phyloP scores from a whole-genome alignment of 2,797 vertebrate species.

The Hippopotamyrus pictus region DNA sequence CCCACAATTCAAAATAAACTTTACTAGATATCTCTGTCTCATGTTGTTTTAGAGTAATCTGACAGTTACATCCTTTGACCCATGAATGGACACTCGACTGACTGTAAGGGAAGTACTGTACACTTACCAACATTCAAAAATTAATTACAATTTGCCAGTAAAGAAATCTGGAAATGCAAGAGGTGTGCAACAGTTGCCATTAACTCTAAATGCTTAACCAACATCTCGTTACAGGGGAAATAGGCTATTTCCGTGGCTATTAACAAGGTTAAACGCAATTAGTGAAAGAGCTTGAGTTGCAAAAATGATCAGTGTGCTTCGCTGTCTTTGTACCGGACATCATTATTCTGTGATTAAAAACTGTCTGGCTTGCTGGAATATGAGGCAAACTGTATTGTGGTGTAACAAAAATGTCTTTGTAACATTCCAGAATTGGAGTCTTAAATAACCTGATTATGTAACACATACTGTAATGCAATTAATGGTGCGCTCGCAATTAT shows the following conservation, averaged over 20 bases:
- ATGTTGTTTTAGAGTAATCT: background rate
- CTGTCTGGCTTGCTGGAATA: background rate
- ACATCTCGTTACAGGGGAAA: background rate
- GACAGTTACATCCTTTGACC: background rate
- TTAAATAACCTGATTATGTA: background rate
- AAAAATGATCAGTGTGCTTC: background rate
- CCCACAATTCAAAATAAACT: background rate
- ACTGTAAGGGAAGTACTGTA: background rate
- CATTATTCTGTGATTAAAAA: background rate
- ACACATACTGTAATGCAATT: background rate
- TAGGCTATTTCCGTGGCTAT: background rate
- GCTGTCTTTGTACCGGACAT: background rate
- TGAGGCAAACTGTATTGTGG: background rate
- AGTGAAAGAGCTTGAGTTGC: background rate
- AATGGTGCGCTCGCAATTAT: background rate
- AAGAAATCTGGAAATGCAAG: background rate
- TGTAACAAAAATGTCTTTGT: background rate
- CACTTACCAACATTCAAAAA: background rate
- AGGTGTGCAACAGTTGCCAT: background rate
- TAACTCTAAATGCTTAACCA: background rate
- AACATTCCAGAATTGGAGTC: background rate
- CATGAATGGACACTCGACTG: background rate
- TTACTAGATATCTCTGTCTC: background rate
- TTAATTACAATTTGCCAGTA: background rate
- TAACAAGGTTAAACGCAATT: background rate